These are phyloP conservation scores for Philereme vetulata DNA, from an alignment of 2,888 invertebrate genomes.

Conservation along the genomic window DNA sequence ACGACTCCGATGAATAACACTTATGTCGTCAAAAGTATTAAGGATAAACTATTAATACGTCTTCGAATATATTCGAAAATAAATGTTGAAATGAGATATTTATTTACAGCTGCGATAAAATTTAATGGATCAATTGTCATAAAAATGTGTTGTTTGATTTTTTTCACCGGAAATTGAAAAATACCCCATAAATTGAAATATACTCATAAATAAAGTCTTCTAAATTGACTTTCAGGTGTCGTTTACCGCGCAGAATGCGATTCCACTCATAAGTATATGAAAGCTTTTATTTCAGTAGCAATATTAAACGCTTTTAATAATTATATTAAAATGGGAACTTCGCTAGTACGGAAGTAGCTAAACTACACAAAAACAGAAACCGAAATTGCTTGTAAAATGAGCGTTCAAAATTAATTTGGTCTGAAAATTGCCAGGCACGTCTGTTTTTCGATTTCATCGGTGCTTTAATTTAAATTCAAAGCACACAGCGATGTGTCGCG, in stretches of 20 bases:
- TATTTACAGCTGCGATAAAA: slow-evolving; percentile 36
- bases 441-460: slow-evolving; percentile 63
- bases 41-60: slow-evolving; percentile 57
- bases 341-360: not conserved
- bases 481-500: slow-evolving; percentile 71
- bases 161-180: slow-evolving; percentile 31
- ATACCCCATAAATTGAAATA: slow-evolving; percentile 9
- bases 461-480: slow-evolving; percentile 75
- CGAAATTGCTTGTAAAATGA: not conserved
- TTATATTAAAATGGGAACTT: too few relatives aligned
- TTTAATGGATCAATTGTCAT: slow-evolving; percentile 39
- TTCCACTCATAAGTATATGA: too few relatives aligned
- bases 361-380: not conserved
- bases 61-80: slow-evolving; percentile 24
- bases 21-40: slow-evolving; percentile 73
- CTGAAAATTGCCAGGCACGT: slow-evolving; percentile 56
- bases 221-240: not conserved
- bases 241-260: too few relatives aligned
- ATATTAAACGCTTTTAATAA: too few relatives aligned
- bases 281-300: too few relatives aligned
- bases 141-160: slow-evolving; percentile 32
- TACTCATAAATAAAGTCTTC: slow-evolving; percentile 5
- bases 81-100: slow-evolving; percentile 44
- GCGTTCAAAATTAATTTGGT: slow-evolving; percentile 17
- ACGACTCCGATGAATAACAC: slow-evolving; percentile 67